Evolutionary conservation across 2,113 vertebrate species (phyloP).

Genomic region (Neodon shergylaensis): DNA sequence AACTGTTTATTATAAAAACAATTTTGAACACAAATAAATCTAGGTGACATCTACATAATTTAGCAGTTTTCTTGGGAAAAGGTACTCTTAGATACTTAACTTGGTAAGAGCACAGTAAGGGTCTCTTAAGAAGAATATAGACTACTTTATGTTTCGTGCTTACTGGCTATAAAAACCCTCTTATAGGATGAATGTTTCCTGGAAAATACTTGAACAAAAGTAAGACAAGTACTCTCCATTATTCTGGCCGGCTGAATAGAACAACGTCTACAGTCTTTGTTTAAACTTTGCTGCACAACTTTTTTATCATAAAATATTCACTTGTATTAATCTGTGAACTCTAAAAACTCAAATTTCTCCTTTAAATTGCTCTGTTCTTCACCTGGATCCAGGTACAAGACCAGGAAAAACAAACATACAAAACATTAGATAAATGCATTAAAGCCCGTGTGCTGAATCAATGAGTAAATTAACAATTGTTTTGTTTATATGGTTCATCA

Average conservation of each 20-base stretch:
- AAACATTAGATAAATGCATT: not conserved
- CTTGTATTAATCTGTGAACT: not conserved
- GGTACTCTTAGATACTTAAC: not conserved
- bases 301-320: not conserved
- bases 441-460: not conserved
- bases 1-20: not conserved
- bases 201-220: constrained; percentile 4
- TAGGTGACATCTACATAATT: not conserved
- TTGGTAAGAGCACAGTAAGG: not conserved
- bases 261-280: not conserved
- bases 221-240: not conserved
- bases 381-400: not conserved
- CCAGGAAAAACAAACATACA: not conserved
- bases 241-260: not conserved
- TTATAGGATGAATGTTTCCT: not conserved
- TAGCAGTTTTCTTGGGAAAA: not conserved
- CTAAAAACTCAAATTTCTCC: not conserved
- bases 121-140: not conserved
- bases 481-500: not conserved
- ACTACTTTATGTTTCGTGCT: not conserved
- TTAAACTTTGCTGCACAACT: not conserved
- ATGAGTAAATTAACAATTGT: not conserved
- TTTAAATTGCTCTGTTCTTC: not conserved
- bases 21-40: not conserved
- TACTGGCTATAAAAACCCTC: not conserved